Evolutionary conservation across 2,888 invertebrate genomes (phyloP), one percentile per base, ranked within the genome.

Genomic region (Tiliacea citrago): DNA sequence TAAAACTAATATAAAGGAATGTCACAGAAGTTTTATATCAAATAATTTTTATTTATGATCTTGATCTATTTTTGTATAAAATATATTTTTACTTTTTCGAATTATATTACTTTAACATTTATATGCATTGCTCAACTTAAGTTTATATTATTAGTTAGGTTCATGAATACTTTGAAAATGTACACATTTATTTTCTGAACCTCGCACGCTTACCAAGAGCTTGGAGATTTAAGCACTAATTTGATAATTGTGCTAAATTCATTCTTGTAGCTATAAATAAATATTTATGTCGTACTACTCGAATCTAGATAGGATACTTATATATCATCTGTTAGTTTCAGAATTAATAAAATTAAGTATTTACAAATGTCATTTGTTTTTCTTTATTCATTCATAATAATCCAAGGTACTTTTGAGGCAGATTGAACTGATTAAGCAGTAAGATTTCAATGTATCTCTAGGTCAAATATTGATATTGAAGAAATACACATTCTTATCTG

Each of bases 271-370:
- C 66, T 93, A 95, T 96, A 96, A 95, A 96, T 96, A 94, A 89
- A 95, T 95, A 95, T 95, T 91, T 90, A 90, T 93, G 90, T 92
- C 81, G 83, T 92, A 92, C 92, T 94, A 94, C 92, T 96, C 94
- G 95, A 95, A 95, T 95, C 93, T 96, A 95, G 96, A 96, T 96
- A 95, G 96, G 96, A 92, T 94, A 95, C 95, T 95, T 95, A 94
- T 95, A 94, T 94, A 95, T 95, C 95, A 94, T 95, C 94, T 95
- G 96, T 96, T 96, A 96, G 96, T 95, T 96, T 95, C 95, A 93
- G 94, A 96, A 94, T 95, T 96, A 96, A 96, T 96, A 95, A 96
- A 96, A 93, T 92, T 96, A 95, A 96, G 96, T 93, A 94, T 96
- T 96, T 96, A 96, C 96, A 95, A 95, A 93, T 83, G 85, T 82